A percentile compares a stretch with the other conserved stretches of the same genome.
These are phyloP conservation scores for Triplophysa bombifrons DNA, from an alignment of 2,797 vertebrate genomes.

Conservation along the genomic window DNA sequence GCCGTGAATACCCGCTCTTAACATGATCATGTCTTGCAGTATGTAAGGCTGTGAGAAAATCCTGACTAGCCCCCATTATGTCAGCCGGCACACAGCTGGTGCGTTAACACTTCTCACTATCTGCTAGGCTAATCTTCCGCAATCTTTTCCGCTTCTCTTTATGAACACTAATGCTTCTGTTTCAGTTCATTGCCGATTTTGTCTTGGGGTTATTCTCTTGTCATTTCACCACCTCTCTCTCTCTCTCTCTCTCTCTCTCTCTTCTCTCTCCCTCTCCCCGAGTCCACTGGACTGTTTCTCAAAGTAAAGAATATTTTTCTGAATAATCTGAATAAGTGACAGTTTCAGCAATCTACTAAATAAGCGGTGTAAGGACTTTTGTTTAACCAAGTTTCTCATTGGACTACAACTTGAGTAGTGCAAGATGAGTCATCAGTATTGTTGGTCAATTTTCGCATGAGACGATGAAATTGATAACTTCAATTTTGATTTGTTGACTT, in stretches of 20 bases:
- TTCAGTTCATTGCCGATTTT: conserved; percentile 42
- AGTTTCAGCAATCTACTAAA: neutral
- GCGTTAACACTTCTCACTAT: conserved; percentile 20
- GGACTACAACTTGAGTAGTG: neutral
- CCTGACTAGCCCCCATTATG: conserved; percentile 34
- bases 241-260: neutral
- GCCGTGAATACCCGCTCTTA: conserved; percentile 52
- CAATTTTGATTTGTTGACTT: too few species aligned
- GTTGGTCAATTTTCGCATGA: neutral
- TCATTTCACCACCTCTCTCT: neutral
- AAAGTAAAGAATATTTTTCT: neutral
- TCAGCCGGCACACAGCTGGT: conserved; percentile 11
- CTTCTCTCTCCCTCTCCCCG: neutral
- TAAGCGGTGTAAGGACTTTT: neutral
- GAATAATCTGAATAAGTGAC: conserved; percentile 5
- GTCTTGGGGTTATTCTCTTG: conserved; percentile 23
- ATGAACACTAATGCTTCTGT: conserved; percentile 43
- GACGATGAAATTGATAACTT: too few species aligned
- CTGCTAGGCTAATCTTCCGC: conserved; percentile 29
- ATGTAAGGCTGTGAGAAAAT: conserved; percentile 38
- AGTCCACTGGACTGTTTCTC: neutral
- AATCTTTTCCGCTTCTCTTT: conserved; percentile 27
- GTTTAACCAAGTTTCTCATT: neutral
- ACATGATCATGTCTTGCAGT: conserved; percentile 47
- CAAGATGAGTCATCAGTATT: neutral